Evolutionary conservation across 2,113 vertebrate species (phyloP).

Genomic region (Suncus etruscus): DNA sequence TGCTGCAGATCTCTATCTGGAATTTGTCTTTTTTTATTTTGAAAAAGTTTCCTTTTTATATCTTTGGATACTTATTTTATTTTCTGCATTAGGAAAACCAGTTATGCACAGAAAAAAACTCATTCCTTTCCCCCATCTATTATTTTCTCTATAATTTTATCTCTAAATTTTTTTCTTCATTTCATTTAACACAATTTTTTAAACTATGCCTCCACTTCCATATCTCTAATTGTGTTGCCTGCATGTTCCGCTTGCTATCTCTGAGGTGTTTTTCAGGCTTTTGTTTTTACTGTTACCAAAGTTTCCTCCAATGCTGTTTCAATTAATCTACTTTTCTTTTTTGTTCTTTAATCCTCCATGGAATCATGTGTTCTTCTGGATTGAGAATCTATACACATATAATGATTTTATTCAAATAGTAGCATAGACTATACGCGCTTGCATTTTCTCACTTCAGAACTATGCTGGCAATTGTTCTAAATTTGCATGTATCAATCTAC

Average conservation of each 20-base stretch:
- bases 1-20: slow-evolving; percentile 10
- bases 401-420: neutral
- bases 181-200: neutral
- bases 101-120: neutral
- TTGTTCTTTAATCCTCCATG: neutral
- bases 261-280: slow-evolving; percentile 6
- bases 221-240: neutral
- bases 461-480: neutral
- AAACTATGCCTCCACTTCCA: neutral
- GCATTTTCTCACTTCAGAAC: neutral
- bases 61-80: slow-evolving; percentile 31
- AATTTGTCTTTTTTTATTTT: slow-evolving; percentile 41
- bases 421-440: no score
- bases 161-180: neutral
- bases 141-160: neutral
- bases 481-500: neutral
- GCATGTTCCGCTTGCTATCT: neutral
- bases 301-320: slow-evolving; percentile 4
- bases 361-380: no score
- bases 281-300: slow-evolving; percentile 21
- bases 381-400: neutral
- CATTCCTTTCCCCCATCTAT: neutral
- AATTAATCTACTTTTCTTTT: neutral
- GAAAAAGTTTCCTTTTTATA: neutral
- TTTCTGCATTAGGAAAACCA: neutral